These are phyloP conservation scores for Catalaphyllia jardinei DNA, from an alignment of 64 coral and sea anemone genomes.

Conservation along the genomic window DNA sequence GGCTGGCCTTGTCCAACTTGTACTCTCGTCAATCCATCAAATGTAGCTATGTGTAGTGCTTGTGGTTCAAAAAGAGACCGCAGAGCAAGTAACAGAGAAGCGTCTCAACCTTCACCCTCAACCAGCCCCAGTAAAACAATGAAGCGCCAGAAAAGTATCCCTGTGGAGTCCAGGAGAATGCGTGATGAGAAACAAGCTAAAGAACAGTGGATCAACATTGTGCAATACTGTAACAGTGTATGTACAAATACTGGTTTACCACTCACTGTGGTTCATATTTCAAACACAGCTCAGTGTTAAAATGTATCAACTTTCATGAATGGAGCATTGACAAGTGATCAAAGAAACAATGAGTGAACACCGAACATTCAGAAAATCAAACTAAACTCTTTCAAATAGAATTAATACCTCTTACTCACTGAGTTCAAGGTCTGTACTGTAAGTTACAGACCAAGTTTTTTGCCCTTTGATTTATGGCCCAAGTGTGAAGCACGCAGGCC, in stretches of 20 bases:
- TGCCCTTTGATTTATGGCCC: too few relatives aligned
- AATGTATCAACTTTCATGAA: too few relatives aligned
- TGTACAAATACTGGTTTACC: not conserved
- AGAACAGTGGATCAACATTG: slow-evolving; percentile 83
- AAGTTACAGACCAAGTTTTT: too few relatives aligned
- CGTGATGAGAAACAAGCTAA: slow-evolving; percentile 88
- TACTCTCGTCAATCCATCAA: slow-evolving; percentile 23
- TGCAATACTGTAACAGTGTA: slow-evolving; percentile 77
- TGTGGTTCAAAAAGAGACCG: slow-evolving; percentile 42
- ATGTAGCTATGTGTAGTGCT: slow-evolving; percentile 37
- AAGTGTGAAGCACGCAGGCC: too few relatives aligned
- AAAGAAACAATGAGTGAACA: too few relatives aligned
- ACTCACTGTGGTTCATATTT: not conserved
- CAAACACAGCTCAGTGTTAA: too few relatives aligned
- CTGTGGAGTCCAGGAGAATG: slow-evolving; percentile 83
- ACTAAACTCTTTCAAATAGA: too few relatives aligned
- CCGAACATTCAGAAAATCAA: too few relatives aligned
- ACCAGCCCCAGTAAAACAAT: slow-evolving; percentile 49
- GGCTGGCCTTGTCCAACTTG: slow-evolving; percentile 48
- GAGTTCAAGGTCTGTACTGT: too few relatives aligned
- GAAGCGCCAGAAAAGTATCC: slow-evolving; percentile 80
- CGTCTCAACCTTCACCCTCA: not conserved
- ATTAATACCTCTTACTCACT: too few relatives aligned
- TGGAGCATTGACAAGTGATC: too few relatives aligned
- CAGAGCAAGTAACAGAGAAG: not conserved